Conservation (phyloP, 2,113 vertebrate species). For the Laticauda laticaudata region DNA sequence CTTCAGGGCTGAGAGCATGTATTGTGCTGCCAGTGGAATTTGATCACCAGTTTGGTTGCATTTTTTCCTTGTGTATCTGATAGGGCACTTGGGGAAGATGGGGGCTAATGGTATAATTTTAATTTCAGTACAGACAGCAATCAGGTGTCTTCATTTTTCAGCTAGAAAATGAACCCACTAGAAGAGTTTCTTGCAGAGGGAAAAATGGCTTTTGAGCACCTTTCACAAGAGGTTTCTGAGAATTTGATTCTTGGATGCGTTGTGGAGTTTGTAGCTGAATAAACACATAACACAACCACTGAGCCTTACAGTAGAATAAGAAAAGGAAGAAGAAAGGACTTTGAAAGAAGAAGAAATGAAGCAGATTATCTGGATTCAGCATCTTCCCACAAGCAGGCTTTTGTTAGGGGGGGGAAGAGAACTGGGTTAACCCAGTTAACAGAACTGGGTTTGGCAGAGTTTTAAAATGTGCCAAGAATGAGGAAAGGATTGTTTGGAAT, state of each 20-base stretch:
- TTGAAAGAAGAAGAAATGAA: background rate
- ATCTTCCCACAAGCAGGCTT: background rate
- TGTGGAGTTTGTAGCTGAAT: conserved; percentile 15
- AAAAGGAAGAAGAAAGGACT: conserved; percentile 18
- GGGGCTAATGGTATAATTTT: conserved; percentile 61
- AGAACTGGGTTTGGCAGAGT: background rate
- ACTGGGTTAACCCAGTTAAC: background rate
- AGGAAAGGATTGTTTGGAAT: background rate
- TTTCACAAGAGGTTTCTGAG: conserved; percentile 42
- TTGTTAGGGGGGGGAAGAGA: background rate
- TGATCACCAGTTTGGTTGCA: conserved; percentile 61
- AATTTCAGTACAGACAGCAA: conserved; percentile 67
- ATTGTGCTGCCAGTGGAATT: conserved; percentile 59
- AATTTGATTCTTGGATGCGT: conserved; percentile 43
- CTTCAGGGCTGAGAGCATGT: conserved; percentile 52
- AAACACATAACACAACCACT: conserved; percentile 22
- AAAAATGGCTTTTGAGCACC: conserved; percentile 58
- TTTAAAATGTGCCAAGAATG: background rate
- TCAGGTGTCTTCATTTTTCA: conserved; percentile 70
- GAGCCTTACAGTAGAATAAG: background rate
- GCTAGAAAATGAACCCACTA: conserved; percentile 66
- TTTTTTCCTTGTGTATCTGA: conserved; percentile 63
- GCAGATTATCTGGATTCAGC: background rate
- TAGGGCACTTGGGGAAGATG: conserved; percentile 56
- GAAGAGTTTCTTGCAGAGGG: conserved; percentile 56